These are phyloP conservation scores for Portunus trituberculatus DNA, from an alignment of 1,140 invertebrate species.

Conservation along the genomic window DNA sequence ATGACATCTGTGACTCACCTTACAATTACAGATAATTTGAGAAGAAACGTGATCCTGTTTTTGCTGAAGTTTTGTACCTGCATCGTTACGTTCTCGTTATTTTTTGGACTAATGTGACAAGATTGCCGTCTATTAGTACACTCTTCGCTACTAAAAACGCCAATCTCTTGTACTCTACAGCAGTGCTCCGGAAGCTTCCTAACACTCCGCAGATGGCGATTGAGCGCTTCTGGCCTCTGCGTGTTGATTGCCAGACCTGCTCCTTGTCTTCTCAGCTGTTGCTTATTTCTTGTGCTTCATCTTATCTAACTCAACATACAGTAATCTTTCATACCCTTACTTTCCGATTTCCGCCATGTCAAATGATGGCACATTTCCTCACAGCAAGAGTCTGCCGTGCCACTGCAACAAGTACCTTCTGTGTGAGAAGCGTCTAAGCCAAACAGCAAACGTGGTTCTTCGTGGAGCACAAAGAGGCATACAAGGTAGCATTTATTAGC, in stretches of 20 bases:
- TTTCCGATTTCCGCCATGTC: no score
- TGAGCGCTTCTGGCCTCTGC: no score
- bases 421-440: no score
- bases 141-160: neutral
- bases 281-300: no score
- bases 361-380: no score
- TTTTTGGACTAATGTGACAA: neutral
- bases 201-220: neutral
- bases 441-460: no score
- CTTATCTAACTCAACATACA: no score
- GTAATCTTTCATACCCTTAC: no score
- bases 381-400: no score
- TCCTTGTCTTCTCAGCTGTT: no score
- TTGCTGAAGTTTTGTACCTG: neutral
- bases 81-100: neutral
- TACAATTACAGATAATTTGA: conserved; percentile 14
- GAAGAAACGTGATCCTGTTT: neutral
- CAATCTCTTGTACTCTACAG: neutral
- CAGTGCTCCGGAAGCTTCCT: neutral
- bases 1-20: neutral
- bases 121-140: neutral
- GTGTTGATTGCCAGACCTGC: no score
- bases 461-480: neutral
- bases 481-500: neutral
- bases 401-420: no score